phyloP scores from a whole-genome alignment of 2,888 invertebrate species.

The Oconnorella tubifera region DNA sequence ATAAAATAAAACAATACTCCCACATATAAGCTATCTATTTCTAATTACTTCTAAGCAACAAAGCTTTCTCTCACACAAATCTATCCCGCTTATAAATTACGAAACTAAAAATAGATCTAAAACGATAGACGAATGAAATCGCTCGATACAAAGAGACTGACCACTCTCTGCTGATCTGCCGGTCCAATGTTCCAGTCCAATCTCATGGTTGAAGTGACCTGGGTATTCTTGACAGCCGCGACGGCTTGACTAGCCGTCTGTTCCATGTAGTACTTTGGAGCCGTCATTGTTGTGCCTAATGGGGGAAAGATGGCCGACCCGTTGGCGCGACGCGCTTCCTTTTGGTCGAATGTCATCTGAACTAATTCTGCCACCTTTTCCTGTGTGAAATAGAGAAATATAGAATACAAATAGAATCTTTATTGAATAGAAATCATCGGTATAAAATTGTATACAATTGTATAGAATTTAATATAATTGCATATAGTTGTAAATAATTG shows the following conservation, averaged over 20 bases:
- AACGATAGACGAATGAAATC: too few species aligned
- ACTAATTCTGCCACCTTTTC: conserved; percentile 39
- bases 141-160: too few species aligned
- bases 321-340: conserved; percentile 25
- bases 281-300: conserved; percentile 31
- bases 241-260: conserved; percentile 30
- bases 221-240: conserved; percentile 25
- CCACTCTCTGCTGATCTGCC: too few species aligned
- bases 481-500: too few species aligned
- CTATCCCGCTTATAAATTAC: too few species aligned
- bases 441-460: background rate
- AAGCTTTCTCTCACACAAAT: too few species aligned
- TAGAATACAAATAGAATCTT: background rate
- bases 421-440: background rate
- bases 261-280: conserved; percentile 45
- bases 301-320: conserved; percentile 41
- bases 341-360: conserved; percentile 26
- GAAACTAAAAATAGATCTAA: too few species aligned
- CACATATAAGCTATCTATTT: too few species aligned
- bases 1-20: too few species aligned
- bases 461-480: too few species aligned
- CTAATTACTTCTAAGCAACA: too few species aligned
- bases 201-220: conserved; percentile 35
- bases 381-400: conserved; percentile 33
- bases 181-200: conserved; percentile 47